These are phyloP conservation scores for Pituophis catenifer DNA, from an alignment of 2,113 vertebrate genomes.

Conservation along the genomic window DNA sequence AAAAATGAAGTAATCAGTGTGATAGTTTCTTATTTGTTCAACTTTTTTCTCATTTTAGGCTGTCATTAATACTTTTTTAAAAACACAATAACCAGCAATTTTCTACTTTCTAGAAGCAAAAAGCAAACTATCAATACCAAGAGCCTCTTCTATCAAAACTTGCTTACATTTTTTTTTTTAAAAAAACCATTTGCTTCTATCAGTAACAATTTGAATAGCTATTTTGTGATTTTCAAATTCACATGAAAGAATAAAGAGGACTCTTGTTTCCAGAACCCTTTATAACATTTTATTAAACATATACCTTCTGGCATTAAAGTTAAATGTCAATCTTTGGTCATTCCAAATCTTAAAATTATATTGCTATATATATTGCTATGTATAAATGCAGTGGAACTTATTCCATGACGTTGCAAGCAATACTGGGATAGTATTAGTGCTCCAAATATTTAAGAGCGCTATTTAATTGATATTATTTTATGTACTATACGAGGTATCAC, in stretches of 20 bases:
- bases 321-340: background rate
- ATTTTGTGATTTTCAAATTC: background rate
- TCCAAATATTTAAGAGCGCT: conserved; percentile 1
- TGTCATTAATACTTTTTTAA: background rate
- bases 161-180: background rate
- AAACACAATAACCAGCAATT: background rate
- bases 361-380: background rate
- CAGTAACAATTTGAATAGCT: background rate
- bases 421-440: conserved; percentile 13
- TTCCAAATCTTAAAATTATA: background rate
- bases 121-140: background rate
- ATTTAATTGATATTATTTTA: conserved; percentile 23
- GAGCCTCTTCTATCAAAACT: background rate
- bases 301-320: background rate
- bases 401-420: background rate
- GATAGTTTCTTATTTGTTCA: background rate
- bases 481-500: conserved; percentile 37
- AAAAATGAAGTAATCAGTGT: background rate
- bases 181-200: background rate
- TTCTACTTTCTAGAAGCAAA: background rate
- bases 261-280: background rate
- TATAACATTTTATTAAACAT: background rate
- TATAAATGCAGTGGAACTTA: background rate
- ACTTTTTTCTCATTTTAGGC: background rate
- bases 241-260: background rate